phyloP scores from a whole-genome alignment of 2,888 invertebrate genomes.

The Perizoma affinitatum region DNA sequence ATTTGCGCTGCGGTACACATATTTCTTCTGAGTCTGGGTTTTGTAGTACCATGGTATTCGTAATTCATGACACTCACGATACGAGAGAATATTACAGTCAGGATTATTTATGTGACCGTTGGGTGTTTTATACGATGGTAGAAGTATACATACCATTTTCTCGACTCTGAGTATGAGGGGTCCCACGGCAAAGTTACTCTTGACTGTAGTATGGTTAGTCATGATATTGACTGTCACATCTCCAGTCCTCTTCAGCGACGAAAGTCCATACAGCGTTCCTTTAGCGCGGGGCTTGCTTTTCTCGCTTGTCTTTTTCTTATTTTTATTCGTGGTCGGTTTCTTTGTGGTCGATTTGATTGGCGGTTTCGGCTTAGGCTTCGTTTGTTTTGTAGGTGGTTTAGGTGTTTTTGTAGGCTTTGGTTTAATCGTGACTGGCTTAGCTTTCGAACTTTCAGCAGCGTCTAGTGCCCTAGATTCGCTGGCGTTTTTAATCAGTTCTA shows the following conservation, averaged over 20 bases:
- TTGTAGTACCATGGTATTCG: too few species aligned
- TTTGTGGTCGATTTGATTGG: conserved; percentile 65
- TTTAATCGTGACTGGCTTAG: conserved; percentile 59
- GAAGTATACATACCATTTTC: conserved; percentile 83
- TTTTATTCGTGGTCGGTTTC: conserved; percentile 62
- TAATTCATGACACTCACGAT: too few species aligned
- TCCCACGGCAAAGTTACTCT: conserved; percentile 91
- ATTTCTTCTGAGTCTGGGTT: too few species aligned
- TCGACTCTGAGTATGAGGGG: conserved; percentile 91
- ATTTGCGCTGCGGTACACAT: too few species aligned
- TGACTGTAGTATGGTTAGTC: conserved; percentile 91
- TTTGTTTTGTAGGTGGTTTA: conserved; percentile 28
- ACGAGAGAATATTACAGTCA: too few species aligned
- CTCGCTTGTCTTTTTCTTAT: conserved; percentile 66
- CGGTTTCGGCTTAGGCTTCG: conserved; percentile 68
- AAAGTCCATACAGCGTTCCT: conserved; percentile 91
- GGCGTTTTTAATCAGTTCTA: conserved; percentile 38
- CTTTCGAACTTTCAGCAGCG: conserved; percentile 66
- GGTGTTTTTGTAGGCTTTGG: conserved; percentile 59
- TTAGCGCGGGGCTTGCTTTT: conserved; percentile 87
- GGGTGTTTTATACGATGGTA: too few species aligned
- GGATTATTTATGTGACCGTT: too few species aligned
- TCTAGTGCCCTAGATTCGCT: conserved; percentile 66
- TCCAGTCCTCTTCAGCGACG: conserved; percentile 90
- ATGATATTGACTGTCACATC: conserved; percentile 92